A percentile compares a stretch with the other conserved stretches of the same genome.
Conservation (phyloP, 2,797 vertebrate genomes). For the Cynopterus sphinx region DNA sequence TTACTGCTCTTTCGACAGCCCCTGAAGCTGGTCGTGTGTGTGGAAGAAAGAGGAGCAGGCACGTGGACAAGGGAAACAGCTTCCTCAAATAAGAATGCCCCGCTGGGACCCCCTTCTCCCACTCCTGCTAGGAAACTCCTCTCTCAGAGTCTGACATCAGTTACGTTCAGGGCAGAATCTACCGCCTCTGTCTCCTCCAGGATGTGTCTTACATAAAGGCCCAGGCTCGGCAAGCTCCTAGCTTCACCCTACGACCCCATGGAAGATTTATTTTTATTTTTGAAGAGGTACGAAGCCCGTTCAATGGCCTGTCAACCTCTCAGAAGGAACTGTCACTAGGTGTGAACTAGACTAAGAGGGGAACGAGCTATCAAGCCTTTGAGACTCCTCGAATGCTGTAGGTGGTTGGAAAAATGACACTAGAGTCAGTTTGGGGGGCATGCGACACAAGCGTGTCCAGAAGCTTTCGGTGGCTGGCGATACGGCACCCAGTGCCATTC, state of each 20-base stretch:
- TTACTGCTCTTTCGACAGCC: not conserved
- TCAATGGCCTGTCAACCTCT: not conserved
- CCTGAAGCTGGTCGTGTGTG: not conserved
- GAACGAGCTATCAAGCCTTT: not conserved
- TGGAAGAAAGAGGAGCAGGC: not conserved
- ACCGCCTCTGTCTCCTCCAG: accelerated
- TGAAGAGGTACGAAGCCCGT: not conserved
- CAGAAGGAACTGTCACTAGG: not conserved
- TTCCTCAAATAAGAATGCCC: not conserved
- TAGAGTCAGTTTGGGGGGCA: not conserved
- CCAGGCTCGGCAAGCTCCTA: not conserved
- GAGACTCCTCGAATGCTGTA: too few relatives aligned
- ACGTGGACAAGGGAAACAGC: not conserved
- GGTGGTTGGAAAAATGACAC: not conserved
- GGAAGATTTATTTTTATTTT: not conserved
- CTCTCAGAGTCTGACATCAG: not conserved
- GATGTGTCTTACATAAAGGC: not conserved
- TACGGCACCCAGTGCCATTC: too few relatives aligned
- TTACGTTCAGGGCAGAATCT: not conserved
- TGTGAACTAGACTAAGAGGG: not conserved
- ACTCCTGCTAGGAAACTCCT: not conserved
- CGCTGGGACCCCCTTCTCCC: not conserved
- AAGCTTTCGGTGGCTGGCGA: not conserved
- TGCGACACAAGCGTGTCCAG: not conserved
- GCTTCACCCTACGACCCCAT: not conserved